Evolutionary conservation across 2,888 invertebrate genomes (phyloP), one percentile per base, ranked within the genome.

Genomic region (Hermaeophaga mercurialis): DNA sequence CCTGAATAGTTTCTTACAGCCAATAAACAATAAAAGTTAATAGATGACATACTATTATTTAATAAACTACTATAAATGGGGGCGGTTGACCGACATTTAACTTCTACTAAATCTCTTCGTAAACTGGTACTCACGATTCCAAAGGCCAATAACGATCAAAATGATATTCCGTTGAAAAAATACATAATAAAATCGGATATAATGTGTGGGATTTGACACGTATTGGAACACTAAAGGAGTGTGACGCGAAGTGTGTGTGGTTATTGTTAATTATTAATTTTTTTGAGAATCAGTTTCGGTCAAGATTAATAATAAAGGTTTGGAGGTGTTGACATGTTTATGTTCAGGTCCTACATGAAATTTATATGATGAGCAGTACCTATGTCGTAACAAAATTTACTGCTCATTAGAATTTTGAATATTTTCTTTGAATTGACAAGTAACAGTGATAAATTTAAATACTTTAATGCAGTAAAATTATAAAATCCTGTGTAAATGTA

Each of bases 291-390:
- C 31, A 11, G 31, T 39, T 39, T 39, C 39, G 39, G 39, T 39
- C 19, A 11, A 19, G 39, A 39, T 39, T 39, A 39, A 39, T 39
- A 39, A 19, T 39, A 19, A 39, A 39, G 12, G 19, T 39, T 39
- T 39, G 39, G 39, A 39, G 39, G 39, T 39, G 39, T 39, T 39
- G 39, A 39, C 39, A 19, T 39, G 39, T 39, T 39, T 39, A 39
- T 39, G 19, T 22, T 22, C n/a, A 12, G 39, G 19, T 19, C 11
- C 18, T 22, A 39, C 11, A n/a, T 39, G 11, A 12, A 22, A 39
- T 39, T 39, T 39, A 39, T 39, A 19, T 22, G 18, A 39, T 39
- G 18, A 15, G 38, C 15, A 18, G 38, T 38, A 38, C 4, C 39
- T 12, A 19, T 39, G 39, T 39, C 19, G 39, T 19, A 39, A 39